Evolutionary conservation across 2,888 invertebrate species (phyloP), one percentile per base, ranked within the genome.

Genomic region (Rhagonycha lutea): DNA sequence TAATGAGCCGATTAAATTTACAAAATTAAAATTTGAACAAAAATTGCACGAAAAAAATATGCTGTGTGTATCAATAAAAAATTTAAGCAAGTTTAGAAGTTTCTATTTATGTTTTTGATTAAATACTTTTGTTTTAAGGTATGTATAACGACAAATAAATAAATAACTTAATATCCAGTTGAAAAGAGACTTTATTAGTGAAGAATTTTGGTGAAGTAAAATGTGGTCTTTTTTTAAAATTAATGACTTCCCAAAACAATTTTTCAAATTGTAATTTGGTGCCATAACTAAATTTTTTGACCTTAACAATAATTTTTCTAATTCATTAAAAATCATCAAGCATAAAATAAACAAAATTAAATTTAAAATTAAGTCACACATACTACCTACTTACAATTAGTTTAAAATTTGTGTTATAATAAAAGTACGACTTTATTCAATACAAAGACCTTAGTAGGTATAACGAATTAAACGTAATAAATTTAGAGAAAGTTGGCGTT

Each of bases 401-500:
- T 47, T 47, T 47, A 5, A n/a, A 47, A 47, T 47, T n/a, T 8
- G n/a, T n/a, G 47, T 47, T 47, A 47, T 47, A 47, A 47, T 47
- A 47, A 47, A 47, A 47, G 47, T 47, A 47, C 5, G n/a, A 47
- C 47, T 47, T n/a, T 47, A 47, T 47, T 47, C n/a, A 47, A 47
- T 47, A 65, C 63, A 65, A 65, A 65, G 63, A 65, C 63, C 63
- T 65, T 10, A 65, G 12, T n/a, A n/a, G n/a, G n/a, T 18, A 24
- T 18, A 62, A 65, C 26, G 26, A 65, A 65, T 65, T 65, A 26
- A 65, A 65, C 63, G 63, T 65, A 65, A 65, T 65, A 65, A 65
- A 65, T 65, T 65, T 65, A 65, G 63, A 65, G 63, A 65, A 65
- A 65, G 63, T 65, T 65, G 63, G 63, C n/a, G 23, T 23, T 65